Base-by-base conservation (phyloP, 2,113 vertebrate species). In the Coryphaenoides rupestris region DNA sequence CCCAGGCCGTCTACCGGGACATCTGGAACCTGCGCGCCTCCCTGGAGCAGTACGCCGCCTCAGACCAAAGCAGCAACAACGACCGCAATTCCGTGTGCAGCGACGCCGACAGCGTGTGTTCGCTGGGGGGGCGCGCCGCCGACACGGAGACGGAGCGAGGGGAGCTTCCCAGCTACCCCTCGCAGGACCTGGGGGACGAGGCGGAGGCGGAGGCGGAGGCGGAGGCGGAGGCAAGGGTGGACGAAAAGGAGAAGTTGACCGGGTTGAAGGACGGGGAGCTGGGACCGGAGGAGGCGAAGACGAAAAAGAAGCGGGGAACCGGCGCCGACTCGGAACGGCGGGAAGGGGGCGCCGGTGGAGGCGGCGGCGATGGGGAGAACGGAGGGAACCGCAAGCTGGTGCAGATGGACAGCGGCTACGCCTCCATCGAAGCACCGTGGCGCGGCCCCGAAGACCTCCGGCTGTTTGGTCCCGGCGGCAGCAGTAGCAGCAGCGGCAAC, bases 331-430 rank as follows among this genome's bases (percentile, higher is more conserved):
- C 90, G 2, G 89, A 88, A 65, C 78, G 84, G n/a, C n/a, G n/a
- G n/a, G n/a, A n/a, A n/a, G n/a, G n/a, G 55, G 84, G 86, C 52
- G 76, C 80, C 21, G 86, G 85, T 12, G 90, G 93, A 55, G 84
- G 86, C 53, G 76, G 81, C 21, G 86, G 86, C 12, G 90, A 93
- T 0, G 83, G 89, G 2, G 96, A 98, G 66, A 0, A 76, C 92
- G 0, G 90, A 82, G 89, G 91, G 45, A 92, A 90, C 0, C 93
- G 96, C 21, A 96, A 95, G 76, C 87, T 99, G 68, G 80, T 98
- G 69, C 97, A 98, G 90, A 98, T 98, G 97, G 97, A 99, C 91
- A 99, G 97, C 0, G 97, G 97, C 62, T 98, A 99, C 0, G 93
- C 94, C 3, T 98, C 96, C 14, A 98, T 98, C 14, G 97, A 98